A percentile compares a stretch with the other conserved stretches of the same genome.
Evolutionary conservation across 1,140 invertebrate genomes (phyloP).

Genomic region (Drosophila kurseongensis): DNA sequence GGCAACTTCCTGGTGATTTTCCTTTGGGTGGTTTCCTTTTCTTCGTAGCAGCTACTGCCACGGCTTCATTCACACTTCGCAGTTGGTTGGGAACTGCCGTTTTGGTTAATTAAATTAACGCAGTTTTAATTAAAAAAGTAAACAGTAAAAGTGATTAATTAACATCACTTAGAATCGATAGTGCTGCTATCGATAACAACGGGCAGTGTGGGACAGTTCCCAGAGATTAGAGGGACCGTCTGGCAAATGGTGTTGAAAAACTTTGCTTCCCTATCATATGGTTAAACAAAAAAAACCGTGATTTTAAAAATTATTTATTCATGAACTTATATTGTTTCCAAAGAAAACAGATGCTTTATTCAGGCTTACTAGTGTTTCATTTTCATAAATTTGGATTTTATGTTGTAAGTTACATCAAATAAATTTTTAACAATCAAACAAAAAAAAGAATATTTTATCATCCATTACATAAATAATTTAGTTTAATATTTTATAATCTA

Average conservation of each 20-base stretch:
- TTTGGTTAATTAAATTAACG: conserved; percentile 52
- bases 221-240: neutral
- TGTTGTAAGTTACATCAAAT: too few species aligned
- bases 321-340: too few species aligned
- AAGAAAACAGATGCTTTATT: too few species aligned
- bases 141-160: conserved; percentile 64
- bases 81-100: conserved; percentile 9
- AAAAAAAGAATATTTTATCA: too few species aligned
- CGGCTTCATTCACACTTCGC: conserved; percentile 8
- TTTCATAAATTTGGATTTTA: too few species aligned
- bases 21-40: neutral
- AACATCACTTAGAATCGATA: conserved; percentile 27
- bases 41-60: neutral
- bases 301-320: neutral
- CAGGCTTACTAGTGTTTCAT: too few species aligned
- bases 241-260: neutral
- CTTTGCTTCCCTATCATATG: neutral
- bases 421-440: too few species aligned
- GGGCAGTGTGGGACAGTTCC: conserved; percentile 6
- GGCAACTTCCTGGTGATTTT: conserved; percentile 6
- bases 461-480: too few species aligned
- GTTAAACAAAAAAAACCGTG: neutral
- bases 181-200: conserved; percentile 7
- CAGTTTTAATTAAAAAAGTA: conserved; percentile 58
- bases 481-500: too few species aligned